A percentile compares a stretch with the other conserved stretches of the same genome.
phyloP scores from a whole-genome alignment of 2,113 vertebrate genomes.

The Ciconia maguari region DNA sequence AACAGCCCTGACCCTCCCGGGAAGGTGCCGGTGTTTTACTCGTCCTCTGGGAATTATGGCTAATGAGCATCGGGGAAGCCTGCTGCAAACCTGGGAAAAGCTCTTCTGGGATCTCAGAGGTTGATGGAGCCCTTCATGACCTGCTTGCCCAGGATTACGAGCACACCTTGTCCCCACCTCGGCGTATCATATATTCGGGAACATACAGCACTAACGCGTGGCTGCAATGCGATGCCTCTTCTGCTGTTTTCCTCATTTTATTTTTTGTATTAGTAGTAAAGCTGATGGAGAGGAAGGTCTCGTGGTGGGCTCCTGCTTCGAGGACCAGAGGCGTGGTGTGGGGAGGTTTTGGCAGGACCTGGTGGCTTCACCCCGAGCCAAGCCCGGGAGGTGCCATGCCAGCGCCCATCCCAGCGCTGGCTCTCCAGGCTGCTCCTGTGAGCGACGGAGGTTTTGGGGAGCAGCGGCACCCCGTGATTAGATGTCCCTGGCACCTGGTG shows the following conservation, averaged over 20 bases:
- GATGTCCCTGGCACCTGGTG: background rate
- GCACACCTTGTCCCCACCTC: background rate
- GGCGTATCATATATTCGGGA: accelerated
- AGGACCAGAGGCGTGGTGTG: background rate
- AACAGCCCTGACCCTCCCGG: background rate
- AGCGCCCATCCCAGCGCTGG: background rate
- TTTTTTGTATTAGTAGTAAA: background rate
- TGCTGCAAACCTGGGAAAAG: background rate
- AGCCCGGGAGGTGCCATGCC: background rate
- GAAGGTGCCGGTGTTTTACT: background rate
- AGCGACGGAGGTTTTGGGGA: background rate
- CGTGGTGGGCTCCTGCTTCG: accelerated
- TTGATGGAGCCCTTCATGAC: background rate
- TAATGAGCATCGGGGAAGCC: accelerated
- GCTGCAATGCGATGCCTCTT: background rate
- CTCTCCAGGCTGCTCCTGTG: background rate
- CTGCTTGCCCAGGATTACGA: background rate
- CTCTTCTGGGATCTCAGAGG: background rate
- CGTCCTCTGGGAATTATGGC: background rate
- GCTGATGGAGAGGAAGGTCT: background rate
- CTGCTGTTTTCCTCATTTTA: background rate
- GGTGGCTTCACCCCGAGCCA: too few species aligned
- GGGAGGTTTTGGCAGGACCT: background rate
- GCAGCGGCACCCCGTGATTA: background rate
- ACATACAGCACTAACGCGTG: accelerated